Evolutionary conservation across 2,888 invertebrate genomes (phyloP).

Genomic region (Onchidella celtica): DNA sequence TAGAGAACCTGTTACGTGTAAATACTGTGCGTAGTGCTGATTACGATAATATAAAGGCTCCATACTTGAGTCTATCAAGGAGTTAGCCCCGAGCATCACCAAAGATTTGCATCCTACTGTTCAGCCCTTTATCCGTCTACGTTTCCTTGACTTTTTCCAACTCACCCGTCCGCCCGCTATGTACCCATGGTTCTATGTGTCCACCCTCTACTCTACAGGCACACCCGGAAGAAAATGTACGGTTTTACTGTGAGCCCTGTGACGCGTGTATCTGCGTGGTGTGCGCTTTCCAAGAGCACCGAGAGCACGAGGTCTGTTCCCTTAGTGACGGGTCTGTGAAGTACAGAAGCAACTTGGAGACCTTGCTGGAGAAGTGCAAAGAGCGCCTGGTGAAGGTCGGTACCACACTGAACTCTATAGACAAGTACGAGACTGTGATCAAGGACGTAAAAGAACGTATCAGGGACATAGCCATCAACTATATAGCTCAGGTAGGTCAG

Average conservation of each 20-base stretch:
- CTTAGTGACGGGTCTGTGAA: slow-evolving; percentile 77
- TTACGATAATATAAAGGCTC: too few relatives aligned
- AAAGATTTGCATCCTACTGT: too few relatives aligned
- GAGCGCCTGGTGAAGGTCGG: slow-evolving; percentile 67
- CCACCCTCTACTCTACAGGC: too few relatives aligned
- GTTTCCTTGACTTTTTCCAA: too few relatives aligned
- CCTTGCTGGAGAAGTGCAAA: slow-evolving; percentile 64
- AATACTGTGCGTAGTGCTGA: too few relatives aligned
- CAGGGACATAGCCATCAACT: slow-evolving; percentile 70
- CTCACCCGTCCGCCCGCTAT: too few relatives aligned
- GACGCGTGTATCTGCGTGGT: slow-evolving; percentile 79
- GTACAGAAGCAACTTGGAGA: slow-evolving; percentile 67
- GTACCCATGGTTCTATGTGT: too few relatives aligned
- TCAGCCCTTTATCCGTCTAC: too few relatives aligned
- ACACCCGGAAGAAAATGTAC: slow-evolving; percentile 76
- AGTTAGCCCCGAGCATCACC: too few relatives aligned
- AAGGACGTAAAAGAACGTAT: slow-evolving; percentile 76
- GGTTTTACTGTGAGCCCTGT: slow-evolving; percentile 79
- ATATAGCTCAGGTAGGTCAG: slow-evolving; percentile 45
- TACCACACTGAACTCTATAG: slow-evolving; percentile 70
- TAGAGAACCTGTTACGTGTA: too few relatives aligned
- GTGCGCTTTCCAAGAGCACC: slow-evolving; percentile 79
- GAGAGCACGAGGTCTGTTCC: slow-evolving; percentile 78
- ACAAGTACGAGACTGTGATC: slow-evolving; percentile 73
- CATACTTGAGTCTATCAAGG: too few relatives aligned